Evolutionary conservation across 2,888 invertebrate genomes (phyloP), one percentile per base, ranked within the genome.

Genomic region (Agrochola circellaris): DNA sequence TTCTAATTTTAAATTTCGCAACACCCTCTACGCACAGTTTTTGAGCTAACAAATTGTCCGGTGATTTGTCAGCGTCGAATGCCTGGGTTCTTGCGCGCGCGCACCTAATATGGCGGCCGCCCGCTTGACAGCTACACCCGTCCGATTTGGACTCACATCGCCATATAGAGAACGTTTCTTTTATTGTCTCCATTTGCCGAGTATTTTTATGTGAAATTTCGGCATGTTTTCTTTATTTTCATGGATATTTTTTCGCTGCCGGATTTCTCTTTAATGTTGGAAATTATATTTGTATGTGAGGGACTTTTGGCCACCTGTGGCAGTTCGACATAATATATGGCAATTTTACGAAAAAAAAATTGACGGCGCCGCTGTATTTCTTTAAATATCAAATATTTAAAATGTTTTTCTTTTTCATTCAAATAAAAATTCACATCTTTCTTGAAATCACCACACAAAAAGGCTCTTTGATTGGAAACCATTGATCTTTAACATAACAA

Each of bases 51-150:
- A 96, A 95, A 96, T 96, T 94, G 94, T 92, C 92, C 89, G 91
- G 95, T 94, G 94, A 96, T 96, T 96, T 96, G 96, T 96, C 96
- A 95, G 94, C 88, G 91, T 90, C 92, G 93, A 89, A 93, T 94
- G 91, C 93, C 93, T 92, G 88, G 87, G 91, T 95, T 95, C 93
- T 94, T 94, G 91, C 91, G 93, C 90, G 79, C 89, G 92, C 92
- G 91, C 91, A 88, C 95, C 95, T 90, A 94, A 95, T 94, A 95
- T 92, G 96, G 96, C 92, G 83, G 89, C 86, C 88, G 86, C 82
- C 87, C 34, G 87, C 89, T 88, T 93, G 94, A 94, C 94, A 92
- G 93, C 91, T 90, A 89, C 91, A 89, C 89, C 89, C 89, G 84
- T 91, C 91, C 87, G 90, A 89, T 93, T 92, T 91, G 92, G 91